phyloP scores from a whole-genome alignment of 2,888 invertebrate genomes.

The Agrilus cyanescens region DNA sequence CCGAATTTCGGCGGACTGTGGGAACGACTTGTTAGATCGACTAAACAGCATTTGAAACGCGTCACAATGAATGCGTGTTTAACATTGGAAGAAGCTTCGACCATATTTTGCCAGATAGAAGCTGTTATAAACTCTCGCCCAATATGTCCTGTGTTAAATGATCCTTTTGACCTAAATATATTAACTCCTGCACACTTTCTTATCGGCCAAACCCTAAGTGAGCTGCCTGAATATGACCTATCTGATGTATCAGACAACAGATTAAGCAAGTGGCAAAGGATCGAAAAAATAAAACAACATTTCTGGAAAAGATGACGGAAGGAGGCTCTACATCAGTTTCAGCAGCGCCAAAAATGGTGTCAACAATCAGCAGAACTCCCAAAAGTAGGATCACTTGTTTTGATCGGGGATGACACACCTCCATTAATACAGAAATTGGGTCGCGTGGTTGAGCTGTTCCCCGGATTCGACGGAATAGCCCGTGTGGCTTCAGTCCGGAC shows the following conservation, averaged over 20 bases:
- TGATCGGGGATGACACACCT: too few relatives aligned
- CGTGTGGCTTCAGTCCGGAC: too few relatives aligned
- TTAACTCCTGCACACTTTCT: slow-evolving; percentile 25
- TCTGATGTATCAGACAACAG: slow-evolving; percentile 10
- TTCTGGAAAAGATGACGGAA: slow-evolving; percentile 16
- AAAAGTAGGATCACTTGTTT: too few relatives aligned
- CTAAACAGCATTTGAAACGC: too few relatives aligned
- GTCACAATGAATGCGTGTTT: too few relatives aligned
- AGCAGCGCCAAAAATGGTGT: too few relatives aligned
- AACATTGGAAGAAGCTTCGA: slow-evolving; percentile 16
- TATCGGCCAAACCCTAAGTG: slow-evolving; percentile 17
- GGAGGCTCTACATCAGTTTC: slow-evolving; percentile 9
- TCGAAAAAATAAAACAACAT: slow-evolving; percentile 14
- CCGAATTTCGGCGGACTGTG: too few relatives aligned
- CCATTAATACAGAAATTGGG: too few relatives aligned
- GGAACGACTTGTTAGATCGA: too few relatives aligned
- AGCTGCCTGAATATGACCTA: slow-evolving; percentile 17
- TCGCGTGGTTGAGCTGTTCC: too few relatives aligned
- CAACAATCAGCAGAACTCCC: too few relatives aligned
- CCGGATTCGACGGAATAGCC: too few relatives aligned
- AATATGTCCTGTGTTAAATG: slow-evolving; percentile 15
- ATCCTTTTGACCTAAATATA: slow-evolving; percentile 15
- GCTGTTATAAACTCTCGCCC: slow-evolving; percentile 19
- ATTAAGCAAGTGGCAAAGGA: slow-evolving; percentile 14
- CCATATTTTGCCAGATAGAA: slow-evolving; percentile 18